Conservation (phyloP, 2,113 vertebrate genomes). For the Hippolais icterina region DNA sequence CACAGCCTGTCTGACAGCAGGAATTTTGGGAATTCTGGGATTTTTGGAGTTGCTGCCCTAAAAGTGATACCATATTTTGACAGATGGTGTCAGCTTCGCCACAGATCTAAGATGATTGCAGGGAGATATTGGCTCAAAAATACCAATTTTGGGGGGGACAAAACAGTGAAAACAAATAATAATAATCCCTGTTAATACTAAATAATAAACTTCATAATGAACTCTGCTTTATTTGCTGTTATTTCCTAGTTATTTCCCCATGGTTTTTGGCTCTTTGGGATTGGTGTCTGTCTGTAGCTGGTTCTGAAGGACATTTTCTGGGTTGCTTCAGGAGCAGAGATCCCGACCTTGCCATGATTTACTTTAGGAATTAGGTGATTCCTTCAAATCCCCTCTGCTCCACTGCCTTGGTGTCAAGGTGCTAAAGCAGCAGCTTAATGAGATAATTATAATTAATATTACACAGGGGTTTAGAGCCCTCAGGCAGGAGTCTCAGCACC, state of each 20-base stretch:
- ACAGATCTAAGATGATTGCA: not conserved
- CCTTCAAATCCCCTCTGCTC: not conserved
- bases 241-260: not conserved
- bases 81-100: not conserved
- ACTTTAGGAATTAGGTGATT: not conserved
- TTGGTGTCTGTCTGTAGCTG: not conserved
- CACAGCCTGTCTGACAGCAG: not conserved
- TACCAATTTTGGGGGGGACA: not conserved
- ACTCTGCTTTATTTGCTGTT: not conserved
- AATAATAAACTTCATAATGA: not conserved
- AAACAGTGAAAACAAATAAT: not conserved
- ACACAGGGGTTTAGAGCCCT: not conserved
- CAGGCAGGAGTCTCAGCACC: not conserved
- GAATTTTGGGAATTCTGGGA: not conserved
- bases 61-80: not conserved
- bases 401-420: not conserved
- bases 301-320: not conserved
- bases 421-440: not conserved
- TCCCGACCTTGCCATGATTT: rapidly evolving
- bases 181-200: not conserved
- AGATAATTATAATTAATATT: conserved; percentile 33
- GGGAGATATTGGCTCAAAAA: not conserved
- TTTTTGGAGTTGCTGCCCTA: not conserved
- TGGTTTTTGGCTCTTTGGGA: not conserved
- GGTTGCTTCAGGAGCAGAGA: not conserved